phyloP scores from a whole-genome alignment of 2,888 invertebrate species.

The Drosophila hamatofila region DNA sequence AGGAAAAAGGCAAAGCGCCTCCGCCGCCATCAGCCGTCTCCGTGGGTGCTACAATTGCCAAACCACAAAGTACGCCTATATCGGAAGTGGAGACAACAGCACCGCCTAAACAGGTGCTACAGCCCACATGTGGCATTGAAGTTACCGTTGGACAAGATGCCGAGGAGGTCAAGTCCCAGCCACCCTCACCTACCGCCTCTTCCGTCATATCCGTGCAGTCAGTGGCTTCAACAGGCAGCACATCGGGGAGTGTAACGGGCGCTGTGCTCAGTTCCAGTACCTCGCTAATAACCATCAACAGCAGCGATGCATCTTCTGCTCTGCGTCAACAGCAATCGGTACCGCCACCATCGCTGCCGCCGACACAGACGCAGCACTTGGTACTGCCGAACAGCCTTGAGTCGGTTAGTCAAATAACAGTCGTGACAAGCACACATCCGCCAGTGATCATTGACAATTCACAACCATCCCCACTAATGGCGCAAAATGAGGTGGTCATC shows the following conservation, averaged over 20 bases:
- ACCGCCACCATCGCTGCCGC: conserved; percentile 48
- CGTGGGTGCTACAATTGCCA: conserved; percentile 83
- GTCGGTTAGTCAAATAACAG: conserved; percentile 92
- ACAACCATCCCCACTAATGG: conserved; percentile 3
- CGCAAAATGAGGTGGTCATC: conserved; percentile 90
- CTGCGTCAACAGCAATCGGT: conserved; percentile 68
- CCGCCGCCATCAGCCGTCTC: conserved; percentile 85
- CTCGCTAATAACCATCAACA: conserved; percentile 84
- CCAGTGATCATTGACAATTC: conserved; percentile 90
- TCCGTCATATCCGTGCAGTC: conserved; percentile 79
- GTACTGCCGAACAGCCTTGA: conserved; percentile 91
- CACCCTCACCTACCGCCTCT: conserved; percentile 81
- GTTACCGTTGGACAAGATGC: conserved; percentile 70
- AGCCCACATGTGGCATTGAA: conserved; percentile 64
- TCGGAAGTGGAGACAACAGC: conserved; percentile 4
- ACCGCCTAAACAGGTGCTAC: conserved; percentile 49
- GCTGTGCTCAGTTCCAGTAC: conserved; percentile 82
- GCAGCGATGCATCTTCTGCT: conserved; percentile 78
- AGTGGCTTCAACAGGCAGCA: conserved; percentile 63
- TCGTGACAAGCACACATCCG: conserved; percentile 92
- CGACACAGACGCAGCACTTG: conserved; percentile 79
- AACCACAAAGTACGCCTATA: conserved; percentile 4
- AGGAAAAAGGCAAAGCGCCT: conserved; percentile 93
- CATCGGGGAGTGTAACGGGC: conserved; percentile 57
- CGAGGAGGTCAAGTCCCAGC: conserved; percentile 65